phyloP scores from a whole-genome alignment of 2,797 vertebrate genomes.

The Loriculus beryllinus region DNA sequence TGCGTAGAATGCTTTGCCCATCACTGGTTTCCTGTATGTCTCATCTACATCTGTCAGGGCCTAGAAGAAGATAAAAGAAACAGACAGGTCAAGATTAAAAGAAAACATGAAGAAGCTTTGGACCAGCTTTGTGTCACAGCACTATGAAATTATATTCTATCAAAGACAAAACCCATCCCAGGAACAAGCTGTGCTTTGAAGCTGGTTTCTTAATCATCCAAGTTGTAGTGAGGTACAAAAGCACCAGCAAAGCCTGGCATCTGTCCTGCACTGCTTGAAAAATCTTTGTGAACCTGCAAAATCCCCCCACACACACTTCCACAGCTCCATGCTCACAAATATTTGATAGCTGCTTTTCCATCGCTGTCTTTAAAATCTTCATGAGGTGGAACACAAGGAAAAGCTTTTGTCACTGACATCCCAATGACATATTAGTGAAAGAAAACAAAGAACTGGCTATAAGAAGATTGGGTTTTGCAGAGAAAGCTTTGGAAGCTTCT shows the following conservation, averaged over 20 bases:
- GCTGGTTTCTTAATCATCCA: not conserved
- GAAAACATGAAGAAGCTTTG: not conserved
- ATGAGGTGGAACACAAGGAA: not conserved
- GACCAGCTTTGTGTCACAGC: not conserved
- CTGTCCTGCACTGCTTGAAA: not conserved
- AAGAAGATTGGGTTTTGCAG: not conserved
- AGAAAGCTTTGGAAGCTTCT: not conserved
- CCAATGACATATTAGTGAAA: not conserved
- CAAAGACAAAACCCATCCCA: not conserved
- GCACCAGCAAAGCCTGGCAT: not conserved
- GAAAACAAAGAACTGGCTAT: not conserved
- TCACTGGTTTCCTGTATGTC: slow-evolving; percentile 91
- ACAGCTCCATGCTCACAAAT: not conserved
- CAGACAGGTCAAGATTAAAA: not conserved
- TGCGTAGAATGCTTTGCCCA: slow-evolving; percentile 89
- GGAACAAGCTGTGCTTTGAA: slow-evolving; percentile 9
- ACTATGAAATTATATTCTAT: not conserved
- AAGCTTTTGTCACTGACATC: not conserved
- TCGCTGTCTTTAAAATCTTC: not conserved
- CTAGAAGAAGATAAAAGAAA: slow-evolving; percentile 72
- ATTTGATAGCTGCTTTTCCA: not conserved
- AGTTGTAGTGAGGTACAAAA: not conserved
- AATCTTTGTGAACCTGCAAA: not conserved
- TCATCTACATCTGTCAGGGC: slow-evolving; percentile 98
- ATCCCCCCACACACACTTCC: not conserved